Conservation (phyloP, 1,140 invertebrate genomes). For the Polypedilum vanderplanki region DNA sequence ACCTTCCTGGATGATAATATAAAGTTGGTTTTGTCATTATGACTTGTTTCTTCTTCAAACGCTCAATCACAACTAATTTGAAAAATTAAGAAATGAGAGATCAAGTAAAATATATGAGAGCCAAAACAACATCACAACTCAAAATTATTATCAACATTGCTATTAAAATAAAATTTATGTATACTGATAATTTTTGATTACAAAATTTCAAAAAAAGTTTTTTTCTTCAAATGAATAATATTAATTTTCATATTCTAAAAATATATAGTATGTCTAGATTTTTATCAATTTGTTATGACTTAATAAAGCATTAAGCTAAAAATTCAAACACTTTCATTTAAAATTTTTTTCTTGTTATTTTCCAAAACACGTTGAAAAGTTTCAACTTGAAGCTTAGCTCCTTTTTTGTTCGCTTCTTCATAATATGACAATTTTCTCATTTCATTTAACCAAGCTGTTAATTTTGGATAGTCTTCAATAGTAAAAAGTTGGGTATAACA, state of each 20-base stretch:
- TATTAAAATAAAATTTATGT: no score
- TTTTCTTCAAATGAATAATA: no score
- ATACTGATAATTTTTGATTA: no score
- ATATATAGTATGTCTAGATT: no score
- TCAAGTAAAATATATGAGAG: no score
- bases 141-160: no score
- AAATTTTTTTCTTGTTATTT: slow-evolving; percentile 34
- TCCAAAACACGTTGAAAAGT: slow-evolving; percentile 42
- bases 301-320: no score
- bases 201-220: no score
- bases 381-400: slow-evolving; percentile 42
- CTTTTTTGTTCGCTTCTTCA: slow-evolving; percentile 39
- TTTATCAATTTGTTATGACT: no score
- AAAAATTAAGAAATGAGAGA: background rate
- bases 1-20: slow-evolving; percentile 7
- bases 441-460: slow-evolving; percentile 41
- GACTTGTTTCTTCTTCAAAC: background rate
- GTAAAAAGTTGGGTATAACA: slow-evolving; percentile 37
- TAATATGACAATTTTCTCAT: slow-evolving; percentile 43
- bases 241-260: no score
- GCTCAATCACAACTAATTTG: background rate
- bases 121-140: no score
- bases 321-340: no score
- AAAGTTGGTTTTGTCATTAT: background rate
- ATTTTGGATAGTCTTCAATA: slow-evolving; percentile 43